These are phyloP conservation scores for Tupaia chinensis DNA, from an alignment of 2,113 vertebrate species.

Conservation along the genomic window DNA sequence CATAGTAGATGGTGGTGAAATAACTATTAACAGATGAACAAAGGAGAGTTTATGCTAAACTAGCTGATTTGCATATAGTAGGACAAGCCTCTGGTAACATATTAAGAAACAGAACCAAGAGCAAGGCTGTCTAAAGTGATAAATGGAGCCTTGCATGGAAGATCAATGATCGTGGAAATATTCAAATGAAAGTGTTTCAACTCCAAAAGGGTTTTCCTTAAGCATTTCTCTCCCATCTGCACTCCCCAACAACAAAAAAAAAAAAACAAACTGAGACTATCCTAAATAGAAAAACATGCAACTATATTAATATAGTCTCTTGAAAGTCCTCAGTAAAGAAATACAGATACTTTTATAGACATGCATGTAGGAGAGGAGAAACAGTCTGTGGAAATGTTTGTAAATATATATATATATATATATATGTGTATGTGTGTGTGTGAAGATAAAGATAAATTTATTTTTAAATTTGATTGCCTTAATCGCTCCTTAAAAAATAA, in stretches of 20 bases:
- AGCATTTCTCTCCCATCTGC: constrained; percentile 63
- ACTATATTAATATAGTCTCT: constrained; percentile 10
- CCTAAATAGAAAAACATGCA: background rate
- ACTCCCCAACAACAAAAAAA: background rate
- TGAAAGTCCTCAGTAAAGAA: constrained; percentile 48
- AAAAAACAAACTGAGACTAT: background rate
- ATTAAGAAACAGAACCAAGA: constrained; percentile 76
- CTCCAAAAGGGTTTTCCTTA: constrained; percentile 65
- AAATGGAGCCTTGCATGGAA: constrained; percentile 71
- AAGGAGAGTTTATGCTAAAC: constrained; percentile 72
- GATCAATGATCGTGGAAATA: constrained; percentile 81
- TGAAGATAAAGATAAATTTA: too few relatives aligned
- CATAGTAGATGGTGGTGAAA: constrained; percentile 46
- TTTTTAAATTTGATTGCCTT: background rate
- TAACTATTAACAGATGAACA: constrained; percentile 60
- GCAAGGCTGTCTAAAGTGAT: constrained; percentile 75
- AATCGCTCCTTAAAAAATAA: constrained; percentile 62
- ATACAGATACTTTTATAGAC: constrained; percentile 51
- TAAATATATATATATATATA: background rate
- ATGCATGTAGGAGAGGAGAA: background rate
- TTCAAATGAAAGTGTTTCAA: constrained; percentile 79
- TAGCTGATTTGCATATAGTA: constrained; percentile 66
- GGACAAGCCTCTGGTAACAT: constrained; percentile 71
- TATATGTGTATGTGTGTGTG: too few relatives aligned
- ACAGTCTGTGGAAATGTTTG: background rate